Percentiles rank a stretch among this genome's conserved stretches.
These are phyloP conservation scores for Malaclemys terrapin DNA, from an alignment of 2,113 vertebrate genomes.

Conservation along the genomic window DNA sequence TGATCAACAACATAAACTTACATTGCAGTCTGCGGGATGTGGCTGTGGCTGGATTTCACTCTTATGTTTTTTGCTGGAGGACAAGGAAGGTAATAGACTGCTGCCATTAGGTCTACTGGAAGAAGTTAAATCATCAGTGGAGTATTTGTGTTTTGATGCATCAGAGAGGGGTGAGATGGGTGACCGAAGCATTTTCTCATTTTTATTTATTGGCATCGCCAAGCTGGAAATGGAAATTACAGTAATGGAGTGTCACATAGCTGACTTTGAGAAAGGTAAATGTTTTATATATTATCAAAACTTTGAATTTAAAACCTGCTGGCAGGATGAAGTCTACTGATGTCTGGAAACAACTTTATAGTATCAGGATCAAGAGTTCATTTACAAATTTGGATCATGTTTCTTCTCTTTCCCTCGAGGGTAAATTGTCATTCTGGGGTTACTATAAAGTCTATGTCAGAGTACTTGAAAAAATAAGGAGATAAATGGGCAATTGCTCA, in stretches of 20 bases:
- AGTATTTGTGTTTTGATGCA: conserved; percentile 83
- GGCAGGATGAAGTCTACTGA: conserved; percentile 52
- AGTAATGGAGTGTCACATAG: conserved; percentile 75
- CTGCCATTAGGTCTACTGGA: conserved; percentile 76
- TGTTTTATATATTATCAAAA: conserved; percentile 71
- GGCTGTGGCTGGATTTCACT: conserved; percentile 76
- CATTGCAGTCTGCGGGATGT: conserved; percentile 77
- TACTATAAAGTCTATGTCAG: conserved; percentile 54
- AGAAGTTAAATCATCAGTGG: conserved; percentile 81
- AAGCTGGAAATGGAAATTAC: conserved; percentile 82
- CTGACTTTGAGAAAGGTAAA: conserved; percentile 67
- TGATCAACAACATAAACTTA: conserved; percentile 64
- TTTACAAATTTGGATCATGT: conserved; percentile 64
- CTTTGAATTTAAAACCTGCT: conserved; percentile 71
- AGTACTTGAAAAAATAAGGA: conserved; percentile 50
- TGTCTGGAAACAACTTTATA: conserved; percentile 65
- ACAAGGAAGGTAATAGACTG: conserved; percentile 72
- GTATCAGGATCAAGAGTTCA: conserved; percentile 52
- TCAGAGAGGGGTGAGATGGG: conserved; percentile 89
- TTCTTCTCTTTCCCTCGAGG: conserved; percentile 56
- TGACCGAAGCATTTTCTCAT: conserved; percentile 88
- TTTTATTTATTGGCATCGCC: conserved; percentile 87
- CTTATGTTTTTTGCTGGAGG: conserved; percentile 82
- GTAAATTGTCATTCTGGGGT: conserved; percentile 60
- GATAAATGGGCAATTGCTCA: conserved; percentile 68